Evolutionary conservation across 2,113 vertebrate genomes (phyloP).

Genomic region (Reinhardtius hippoglossoides): DNA sequence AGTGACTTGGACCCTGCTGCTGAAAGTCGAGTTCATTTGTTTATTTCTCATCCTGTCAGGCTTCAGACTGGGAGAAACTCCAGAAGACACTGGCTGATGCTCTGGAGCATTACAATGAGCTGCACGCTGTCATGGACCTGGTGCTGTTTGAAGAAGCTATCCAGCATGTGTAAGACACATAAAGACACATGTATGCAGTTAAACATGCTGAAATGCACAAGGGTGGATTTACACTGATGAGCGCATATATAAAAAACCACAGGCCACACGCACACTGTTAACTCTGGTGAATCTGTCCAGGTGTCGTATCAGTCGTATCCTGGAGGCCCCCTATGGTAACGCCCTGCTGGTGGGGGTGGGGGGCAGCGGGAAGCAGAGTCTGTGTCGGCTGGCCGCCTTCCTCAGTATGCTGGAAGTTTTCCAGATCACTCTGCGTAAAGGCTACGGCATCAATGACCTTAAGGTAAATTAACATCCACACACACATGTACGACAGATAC

Average conservation of each 20-base stretch:
- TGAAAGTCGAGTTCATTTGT: constrained; percentile 19
- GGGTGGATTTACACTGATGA: constrained; percentile 28
- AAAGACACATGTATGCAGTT: neutral
- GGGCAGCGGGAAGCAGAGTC: constrained; percentile 83
- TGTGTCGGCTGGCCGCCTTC: constrained; percentile 82
- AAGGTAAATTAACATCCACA: constrained; percentile 58
- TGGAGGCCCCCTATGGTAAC: constrained; percentile 83
- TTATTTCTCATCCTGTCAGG: constrained; percentile 69
- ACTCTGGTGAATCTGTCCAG: constrained; percentile 54
- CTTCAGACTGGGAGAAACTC: constrained; percentile 90
- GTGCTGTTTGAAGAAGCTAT: constrained; percentile 83
- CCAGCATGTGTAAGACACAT: constrained; percentile 72
- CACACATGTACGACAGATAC: neutral
- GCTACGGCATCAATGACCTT: constrained; percentile 83
- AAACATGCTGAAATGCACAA: neutral
- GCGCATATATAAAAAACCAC: constrained; percentile 3
- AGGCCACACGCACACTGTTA: neutral
- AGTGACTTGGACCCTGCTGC: constrained; percentile 6
- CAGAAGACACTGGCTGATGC: constrained; percentile 88
- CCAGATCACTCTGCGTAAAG: constrained; percentile 84
- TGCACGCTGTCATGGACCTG: constrained; percentile 82
- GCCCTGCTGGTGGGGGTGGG: constrained; percentile 82
- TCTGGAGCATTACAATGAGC: constrained; percentile 86
- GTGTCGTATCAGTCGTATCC: constrained; percentile 84
- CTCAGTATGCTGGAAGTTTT: constrained; percentile 83